These are phyloP conservation scores for Grammomys dolichurus DNA, from an alignment of 2,113 vertebrate genomes.

Conservation along the genomic window DNA sequence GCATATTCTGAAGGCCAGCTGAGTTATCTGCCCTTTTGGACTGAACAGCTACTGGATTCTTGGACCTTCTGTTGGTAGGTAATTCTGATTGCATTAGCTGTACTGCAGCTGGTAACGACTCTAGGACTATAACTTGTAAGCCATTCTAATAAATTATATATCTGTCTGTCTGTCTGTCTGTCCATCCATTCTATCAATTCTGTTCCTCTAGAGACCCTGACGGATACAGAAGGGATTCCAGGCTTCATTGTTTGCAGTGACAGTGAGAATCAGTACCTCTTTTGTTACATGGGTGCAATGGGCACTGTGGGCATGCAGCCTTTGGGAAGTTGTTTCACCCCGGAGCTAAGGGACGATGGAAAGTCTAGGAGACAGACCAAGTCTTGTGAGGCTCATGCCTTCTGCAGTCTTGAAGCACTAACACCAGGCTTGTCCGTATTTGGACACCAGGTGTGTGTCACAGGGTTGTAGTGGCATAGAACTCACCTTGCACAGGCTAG, in stretches of 20 bases:
- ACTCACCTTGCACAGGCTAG: neutral
- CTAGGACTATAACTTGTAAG: neutral
- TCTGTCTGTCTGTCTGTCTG: neutral
- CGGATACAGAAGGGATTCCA: neutral
- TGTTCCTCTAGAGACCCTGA: neutral
- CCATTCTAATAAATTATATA: neutral
- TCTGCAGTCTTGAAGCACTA: neutral
- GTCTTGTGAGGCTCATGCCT: neutral
- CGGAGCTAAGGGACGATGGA: neutral
- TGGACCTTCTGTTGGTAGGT: neutral
- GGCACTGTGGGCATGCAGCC: neutral
- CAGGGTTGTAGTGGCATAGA: rapidly evolving
- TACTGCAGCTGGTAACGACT: neutral
- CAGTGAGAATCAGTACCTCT: neutral
- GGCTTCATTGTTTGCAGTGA: neutral
- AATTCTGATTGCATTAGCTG: neutral
- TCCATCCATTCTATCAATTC: neutral
- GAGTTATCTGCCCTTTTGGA: neutral
- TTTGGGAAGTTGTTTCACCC: neutral
- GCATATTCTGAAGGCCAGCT: neutral
- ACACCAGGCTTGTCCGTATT: too few relatives aligned
- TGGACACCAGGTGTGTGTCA: neutral
- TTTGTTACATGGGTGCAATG: neutral
- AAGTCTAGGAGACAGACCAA: neutral
- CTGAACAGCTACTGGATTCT: neutral